Base-by-base conservation (phyloP, 2,888 invertebrate genomes). In the Xylota segnis region DNA sequence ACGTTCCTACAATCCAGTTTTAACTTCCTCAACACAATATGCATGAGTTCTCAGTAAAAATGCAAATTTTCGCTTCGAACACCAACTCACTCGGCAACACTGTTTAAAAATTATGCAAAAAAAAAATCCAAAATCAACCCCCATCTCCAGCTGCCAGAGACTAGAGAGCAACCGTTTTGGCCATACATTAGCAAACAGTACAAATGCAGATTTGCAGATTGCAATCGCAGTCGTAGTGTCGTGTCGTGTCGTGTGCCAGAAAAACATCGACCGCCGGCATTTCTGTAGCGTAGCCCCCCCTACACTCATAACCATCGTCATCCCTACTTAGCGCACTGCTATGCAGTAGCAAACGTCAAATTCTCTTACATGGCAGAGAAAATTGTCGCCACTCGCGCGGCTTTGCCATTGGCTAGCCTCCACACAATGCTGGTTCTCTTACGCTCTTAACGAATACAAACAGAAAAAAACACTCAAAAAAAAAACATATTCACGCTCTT, bases 401-500 rank as follows among this genome's bases (percentile, higher is more conserved):
- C 59, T 32, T 23, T 65, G 29, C 47, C 65, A 75, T 79, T 84
- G 79, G 75, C 29, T 61, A 37, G 27, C 34, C 45, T 23, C 10
- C 12, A 34, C 18, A 5, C 34, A 23, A 66, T 34, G 9, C 10
- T 37, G 5, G 10, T 40, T 79, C 79, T 84, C 79, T 79, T 50
- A 52, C 32, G 59, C 79, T 70, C 83, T 70, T 45, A 27, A 45
- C 27, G 27, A 32, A 43, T 23, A 43, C 3, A 29, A 23, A 23
- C n/a, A n/a, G n/a, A 40, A 16, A 40, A 18, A 65, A 59, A 4
- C 65, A 77, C 77, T 82, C 76, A 76, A 63, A 81, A 76, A n/a
- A n/a, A n/a, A n/a, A n/a, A n/a, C n/a, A n/a, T 10, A 23, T 59
- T 50, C 56, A 27, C 74, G 56, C 78, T 83, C 83, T 83, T 83